phyloP scores from a whole-genome alignment of 2,797 vertebrate genomes.

The Cephalopachus bancanus region DNA sequence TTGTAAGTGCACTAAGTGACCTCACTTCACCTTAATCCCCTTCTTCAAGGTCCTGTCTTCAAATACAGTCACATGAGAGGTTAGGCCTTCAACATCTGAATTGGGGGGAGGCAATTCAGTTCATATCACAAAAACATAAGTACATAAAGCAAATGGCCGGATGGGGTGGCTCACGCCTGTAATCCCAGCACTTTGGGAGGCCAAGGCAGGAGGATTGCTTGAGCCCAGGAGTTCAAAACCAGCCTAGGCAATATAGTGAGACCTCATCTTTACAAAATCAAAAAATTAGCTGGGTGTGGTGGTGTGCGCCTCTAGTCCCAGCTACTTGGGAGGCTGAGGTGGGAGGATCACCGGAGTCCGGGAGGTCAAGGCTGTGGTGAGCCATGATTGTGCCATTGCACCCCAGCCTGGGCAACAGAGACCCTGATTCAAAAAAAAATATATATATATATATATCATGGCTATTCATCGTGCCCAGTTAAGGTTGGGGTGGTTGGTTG shows the following conservation, averaged over 20 bases:
- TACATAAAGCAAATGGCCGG: background rate
- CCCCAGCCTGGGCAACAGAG: background rate
- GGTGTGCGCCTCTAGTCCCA: background rate
- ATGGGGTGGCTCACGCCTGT: background rate
- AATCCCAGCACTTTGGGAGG: background rate
- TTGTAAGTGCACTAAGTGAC: background rate
- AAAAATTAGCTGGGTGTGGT: background rate
- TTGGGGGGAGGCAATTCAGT: background rate
- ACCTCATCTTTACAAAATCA: background rate
- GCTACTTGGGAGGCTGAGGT: background rate
- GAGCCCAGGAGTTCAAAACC: background rate
- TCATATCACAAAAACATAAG: background rate
- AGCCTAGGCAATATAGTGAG: background rate
- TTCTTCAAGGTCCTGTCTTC: background rate
- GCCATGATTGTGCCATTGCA: rapidly evolving
- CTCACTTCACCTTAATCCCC: background rate
- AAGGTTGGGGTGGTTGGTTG: rapidly evolving
- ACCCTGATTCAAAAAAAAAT: background rate
- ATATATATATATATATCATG: rapidly evolving
- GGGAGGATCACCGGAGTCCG: background rate
- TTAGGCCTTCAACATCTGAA: background rate
- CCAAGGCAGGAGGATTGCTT: background rate
- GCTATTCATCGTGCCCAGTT: rapidly evolving
- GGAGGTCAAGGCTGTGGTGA: background rate
- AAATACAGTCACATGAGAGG: background rate